Base-by-base conservation (phyloP, 2,113 vertebrate species). In the Centropus bengalensis region DNA sequence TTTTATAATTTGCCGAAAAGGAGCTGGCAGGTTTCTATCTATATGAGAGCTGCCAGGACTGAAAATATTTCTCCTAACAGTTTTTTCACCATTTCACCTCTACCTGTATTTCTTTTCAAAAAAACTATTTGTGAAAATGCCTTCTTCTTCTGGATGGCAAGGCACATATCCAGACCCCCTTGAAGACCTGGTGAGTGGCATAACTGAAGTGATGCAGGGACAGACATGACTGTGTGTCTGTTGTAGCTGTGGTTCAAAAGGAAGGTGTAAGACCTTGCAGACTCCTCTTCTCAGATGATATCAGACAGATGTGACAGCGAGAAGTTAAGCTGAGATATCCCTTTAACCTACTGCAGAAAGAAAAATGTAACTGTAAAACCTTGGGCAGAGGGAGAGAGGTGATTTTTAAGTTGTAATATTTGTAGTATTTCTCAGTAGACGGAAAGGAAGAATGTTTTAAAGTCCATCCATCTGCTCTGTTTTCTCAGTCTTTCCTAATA, bases 181-280 rank as follows among this genome's bases (percentile, higher is more conserved):
- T 26, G 23, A 32, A 71, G 70, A 70, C 6, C 16, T 75, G 38
- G 14, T 45, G 21, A 1, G 4, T 33, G 54, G 12, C 16, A 20
- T 51, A 91, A 75, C 38, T 10, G 45, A 63, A 75, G 44, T 0
- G 0, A 19, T 71, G 7, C 1, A 5, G 62, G 21, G 80, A 64
- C 36, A 86, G 64, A 24, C 36, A 27, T 44, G n/a, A 56, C 15
- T 58, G 9, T 2, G 2, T 74, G 55, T 70, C 40, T 69, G 3
- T 14, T 75, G n/a, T 40, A 51, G 28, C 28, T 75, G 20, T 0
- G 0, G 9, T 30, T 80, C 1, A 0, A 78, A 92, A 44, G 26
- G 60, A 27, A 79, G 26, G 47, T 74, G 26, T 60, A 49, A 58
- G 62, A 62, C 54, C 45, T 51, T 5, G 3, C 26, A 86, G 59